These are phyloP conservation scores for Agriopis marginaria DNA, from an alignment of 2,888 invertebrate species.

Conservation along the genomic window DNA sequence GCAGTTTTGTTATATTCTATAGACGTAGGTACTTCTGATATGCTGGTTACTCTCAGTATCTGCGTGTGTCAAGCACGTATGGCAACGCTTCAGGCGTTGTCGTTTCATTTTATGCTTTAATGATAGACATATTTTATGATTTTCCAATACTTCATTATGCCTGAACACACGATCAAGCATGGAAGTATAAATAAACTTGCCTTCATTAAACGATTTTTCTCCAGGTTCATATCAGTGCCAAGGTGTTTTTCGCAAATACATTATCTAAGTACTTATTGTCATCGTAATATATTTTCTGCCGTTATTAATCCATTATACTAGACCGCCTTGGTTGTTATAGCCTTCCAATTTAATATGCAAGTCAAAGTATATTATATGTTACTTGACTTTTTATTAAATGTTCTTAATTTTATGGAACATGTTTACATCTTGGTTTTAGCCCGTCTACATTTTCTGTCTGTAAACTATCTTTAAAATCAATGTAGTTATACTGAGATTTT, in stretches of 20 bases:
- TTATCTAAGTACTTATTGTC: conserved; percentile 27
- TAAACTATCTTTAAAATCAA: too few relatives aligned
- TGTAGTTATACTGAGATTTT: too few relatives aligned
- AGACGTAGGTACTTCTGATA: conserved; percentile 41
- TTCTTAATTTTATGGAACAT: not conserved
- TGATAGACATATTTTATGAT: conserved; percentile 59
- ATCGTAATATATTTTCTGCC: conserved; percentile 28
- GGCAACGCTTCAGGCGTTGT: conserved; percentile 56
- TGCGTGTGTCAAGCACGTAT: conserved; percentile 55
- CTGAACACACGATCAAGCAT: conserved; percentile 48
- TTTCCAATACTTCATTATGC: conserved; percentile 60
- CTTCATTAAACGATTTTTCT: conserved; percentile 48
- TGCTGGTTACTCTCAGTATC: conserved; percentile 22
- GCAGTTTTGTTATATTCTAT: conserved; percentile 64
- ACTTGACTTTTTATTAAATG: not conserved
- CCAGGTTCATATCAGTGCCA: conserved; percentile 40
- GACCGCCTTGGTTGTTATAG: conserved; percentile 5
- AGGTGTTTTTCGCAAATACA: conserved; percentile 26
- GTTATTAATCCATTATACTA: conserved; percentile 27
- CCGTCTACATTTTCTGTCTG: too few relatives aligned
- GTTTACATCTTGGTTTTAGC: not conserved
- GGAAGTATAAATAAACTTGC: conserved; percentile 31
- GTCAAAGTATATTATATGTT: conserved; percentile 2
- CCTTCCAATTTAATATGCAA: not conserved
- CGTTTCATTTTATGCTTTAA: conserved; percentile 54